Base-by-base conservation (phyloP, 2,888 invertebrate species). In the Synanthedon tipuliformis region DNA sequence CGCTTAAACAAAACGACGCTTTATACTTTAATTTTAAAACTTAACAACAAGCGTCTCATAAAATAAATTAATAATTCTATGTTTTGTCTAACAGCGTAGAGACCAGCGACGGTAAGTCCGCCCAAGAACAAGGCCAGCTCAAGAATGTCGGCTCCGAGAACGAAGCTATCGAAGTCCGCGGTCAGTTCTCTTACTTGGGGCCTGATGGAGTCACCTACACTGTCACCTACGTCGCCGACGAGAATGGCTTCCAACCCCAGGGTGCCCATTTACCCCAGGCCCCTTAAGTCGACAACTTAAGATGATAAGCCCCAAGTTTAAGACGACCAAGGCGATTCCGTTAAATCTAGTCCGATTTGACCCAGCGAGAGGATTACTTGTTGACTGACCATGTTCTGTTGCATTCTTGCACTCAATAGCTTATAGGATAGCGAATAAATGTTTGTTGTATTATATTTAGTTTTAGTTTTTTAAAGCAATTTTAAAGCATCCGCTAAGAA, bases 201-300 rank as follows among this genome's bases (percentile, higher is more conserved):
- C 65, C 69, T 27, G 89, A 89, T 54, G 89, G 89, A 48, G 65
- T 79, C 18, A 40, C 65, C 53, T 89, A 90, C 81, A 61, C 64
- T 40, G 74, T 90, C 50, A 69, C 61, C 54, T 90, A 89, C 82
- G 59, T 78, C 56, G 89, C 90, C 48, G 71, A 88, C 70, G 80
- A 88, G 68, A 65, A 78, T 61, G 90, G 90, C 12, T 91, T 88
- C 87, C 81, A 82, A 60, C 78, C 90, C 67, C 41, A 53, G 12
- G 82, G 74, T n/a, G 67, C 68, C 50, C 82, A 84, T 55, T 53
- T 85, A 45, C 82, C 83, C 68, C 15, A 48, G 0, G 58, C 64
- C 52, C 54, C 57, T 16, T 74, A 74, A 73, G 54, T 56, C 51
- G 50, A 12, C 3, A 40, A 48, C 27, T 23, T 23, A 23, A 23